Evolutionary conservation across 2,888 invertebrate species (phyloP).

Genomic region (Amphimallon solstitiale): DNA sequence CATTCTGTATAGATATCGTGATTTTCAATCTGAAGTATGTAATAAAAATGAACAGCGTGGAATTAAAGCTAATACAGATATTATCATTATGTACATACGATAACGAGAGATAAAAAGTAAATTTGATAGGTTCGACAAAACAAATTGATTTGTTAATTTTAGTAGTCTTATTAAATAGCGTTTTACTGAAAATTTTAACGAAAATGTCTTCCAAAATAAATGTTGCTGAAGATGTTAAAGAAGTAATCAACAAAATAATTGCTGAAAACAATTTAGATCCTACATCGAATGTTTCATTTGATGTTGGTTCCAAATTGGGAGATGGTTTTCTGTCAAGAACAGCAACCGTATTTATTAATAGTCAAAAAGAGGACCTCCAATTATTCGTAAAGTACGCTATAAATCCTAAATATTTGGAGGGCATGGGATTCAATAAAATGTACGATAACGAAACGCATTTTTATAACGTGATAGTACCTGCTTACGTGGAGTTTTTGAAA

Average conservation of each 20-base stretch:
- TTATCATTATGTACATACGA: no score
- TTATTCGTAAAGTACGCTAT: constrained; percentile 14
- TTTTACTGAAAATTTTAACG: no score
- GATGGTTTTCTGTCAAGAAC: constrained; percentile 30
- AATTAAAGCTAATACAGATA: no score
- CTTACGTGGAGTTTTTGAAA: constrained; percentile 20
- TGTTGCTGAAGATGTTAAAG: constrained; percentile 25
- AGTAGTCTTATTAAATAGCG: no score
- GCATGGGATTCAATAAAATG: not conserved
- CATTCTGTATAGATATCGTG: no score
- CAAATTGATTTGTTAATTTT: no score
- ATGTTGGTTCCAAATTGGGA: constrained; percentile 14
- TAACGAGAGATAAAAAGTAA: no score
- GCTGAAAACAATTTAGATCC: constrained; percentile 2
- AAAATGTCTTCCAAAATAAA: not conserved
- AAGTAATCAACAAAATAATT: not conserved
- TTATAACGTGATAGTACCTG: constrained; percentile 20
- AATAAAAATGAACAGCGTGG: no score
- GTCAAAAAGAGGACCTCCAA: not conserved
- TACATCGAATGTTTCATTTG: not conserved
- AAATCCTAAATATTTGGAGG: not conserved
- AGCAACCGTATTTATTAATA: constrained; percentile 5
- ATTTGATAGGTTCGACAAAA: no score
- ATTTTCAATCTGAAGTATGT: no score
- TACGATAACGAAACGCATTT: constrained; percentile 29